Evolutionary conservation across 2,888 invertebrate species (phyloP).

Genomic region (Rutpela maculata): DNA sequence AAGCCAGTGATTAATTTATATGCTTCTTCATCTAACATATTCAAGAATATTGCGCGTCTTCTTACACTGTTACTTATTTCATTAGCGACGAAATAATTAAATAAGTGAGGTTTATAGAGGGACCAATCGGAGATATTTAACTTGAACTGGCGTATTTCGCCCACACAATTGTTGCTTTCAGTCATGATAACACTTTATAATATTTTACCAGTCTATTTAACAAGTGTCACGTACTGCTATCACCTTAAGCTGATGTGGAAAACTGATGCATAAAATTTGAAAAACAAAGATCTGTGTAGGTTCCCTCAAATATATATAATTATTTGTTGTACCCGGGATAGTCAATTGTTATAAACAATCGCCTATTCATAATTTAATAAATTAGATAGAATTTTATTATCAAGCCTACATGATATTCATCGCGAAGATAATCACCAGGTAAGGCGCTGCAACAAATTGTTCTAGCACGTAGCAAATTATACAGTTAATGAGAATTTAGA

Average conservation of each 20-base stretch:
- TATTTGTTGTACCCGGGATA: neutral
- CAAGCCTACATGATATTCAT: neutral
- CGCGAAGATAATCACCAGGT: neutral
- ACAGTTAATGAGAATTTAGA: neutral
- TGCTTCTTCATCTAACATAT: slow-evolving; percentile 55
- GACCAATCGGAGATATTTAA: slow-evolving; percentile 48
- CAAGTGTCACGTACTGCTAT: neutral
- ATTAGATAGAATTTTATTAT: neutral
- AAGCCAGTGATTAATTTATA: slow-evolving; percentile 55
- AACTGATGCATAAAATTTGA: slow-evolving; percentile 6
- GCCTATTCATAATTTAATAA: slow-evolving; percentile 6
- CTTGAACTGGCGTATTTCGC: slow-evolving; percentile 45
- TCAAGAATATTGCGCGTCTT: slow-evolving; percentile 58
- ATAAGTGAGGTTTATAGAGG: slow-evolving; percentile 49
- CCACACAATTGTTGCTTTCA: slow-evolving; percentile 35
- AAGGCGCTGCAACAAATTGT: neutral
- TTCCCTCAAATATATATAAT: slow-evolving; percentile 12
- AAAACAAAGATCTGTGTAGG: neutral
- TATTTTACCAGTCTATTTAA: neutral
- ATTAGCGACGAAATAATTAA: slow-evolving; percentile 56
- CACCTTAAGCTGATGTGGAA: neutral
- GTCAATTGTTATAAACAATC: slow-evolving; percentile 20
- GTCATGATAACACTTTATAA: neutral
- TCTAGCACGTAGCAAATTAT: neutral
- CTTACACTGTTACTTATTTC: slow-evolving; percentile 43